These are phyloP conservation scores for Diprion similis DNA, from an alignment of 1,140 invertebrate genomes.

Conservation along the genomic window DNA sequence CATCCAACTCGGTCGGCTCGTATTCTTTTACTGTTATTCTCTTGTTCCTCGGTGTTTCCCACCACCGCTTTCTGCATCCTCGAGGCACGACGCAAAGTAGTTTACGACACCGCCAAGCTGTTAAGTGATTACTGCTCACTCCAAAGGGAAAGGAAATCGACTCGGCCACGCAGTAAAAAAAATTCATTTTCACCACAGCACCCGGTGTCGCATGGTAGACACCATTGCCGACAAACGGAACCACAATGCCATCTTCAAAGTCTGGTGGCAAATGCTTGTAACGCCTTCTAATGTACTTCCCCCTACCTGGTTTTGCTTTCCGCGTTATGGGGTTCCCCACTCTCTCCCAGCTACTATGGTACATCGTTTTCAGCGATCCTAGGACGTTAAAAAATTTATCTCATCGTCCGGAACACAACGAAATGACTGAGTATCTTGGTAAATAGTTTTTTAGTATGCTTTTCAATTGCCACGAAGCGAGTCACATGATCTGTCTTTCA, in stretches of 20 bases:
- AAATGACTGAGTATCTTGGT: no score
- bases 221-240: neutral
- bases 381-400: no score
- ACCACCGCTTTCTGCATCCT: neutral
- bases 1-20: neutral
- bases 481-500: no score
- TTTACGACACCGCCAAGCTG: conserved; percentile 1
- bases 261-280: neutral
- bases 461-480: no score
- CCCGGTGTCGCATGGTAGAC: neutral
- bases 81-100: neutral
- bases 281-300: neutral
- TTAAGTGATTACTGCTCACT: neutral
- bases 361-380: no score
- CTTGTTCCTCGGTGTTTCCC: neutral
- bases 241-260: neutral
- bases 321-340: no score
- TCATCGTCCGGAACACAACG: no score
- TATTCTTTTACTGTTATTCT: conserved; percentile 1
- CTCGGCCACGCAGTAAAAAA: neutral
- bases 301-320: neutral
- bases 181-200: neutral
- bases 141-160: neutral
- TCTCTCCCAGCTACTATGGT: no score
- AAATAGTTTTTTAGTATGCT: no score